Evolutionary conservation across 2,797 vertebrate genomes (phyloP), one percentile per base, ranked within the genome.

Genomic region (Scarus forsteni): DNA sequence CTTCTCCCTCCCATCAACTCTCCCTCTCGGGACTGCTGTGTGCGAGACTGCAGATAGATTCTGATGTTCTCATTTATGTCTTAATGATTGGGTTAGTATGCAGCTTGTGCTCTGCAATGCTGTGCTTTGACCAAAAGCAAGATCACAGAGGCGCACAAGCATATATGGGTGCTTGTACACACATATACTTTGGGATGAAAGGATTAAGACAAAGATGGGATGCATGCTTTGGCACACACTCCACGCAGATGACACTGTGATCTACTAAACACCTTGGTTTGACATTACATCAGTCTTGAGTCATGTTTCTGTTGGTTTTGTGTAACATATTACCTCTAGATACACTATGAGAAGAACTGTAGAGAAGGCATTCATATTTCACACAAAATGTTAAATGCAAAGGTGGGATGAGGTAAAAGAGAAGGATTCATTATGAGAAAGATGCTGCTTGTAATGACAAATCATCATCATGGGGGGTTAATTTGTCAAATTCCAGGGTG

Each of bases 21-120:
- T 77, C 84, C 82, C 84, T 92, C 88, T 75, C 79, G 77, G 85
- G 83, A 84, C 82, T 79, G 73, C 85, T 86, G 75, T 89, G 85
- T 80, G 81, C 56, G 27, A 88, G 88, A 88, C 88, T 89, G 89
- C 87, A 92, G 90, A 91, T 88, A 89, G 89, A 91, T 92, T 92
- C 79, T 88, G 89, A 92, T 91, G 87, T 92, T 89, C 88, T 89
- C 87, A 91, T 92, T 92, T 90, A 91, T 87, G 78, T 93, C 90
- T 92, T 95, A 96, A 96, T 96, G 94, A 96, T 93, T 93, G 92
- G 93, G 94, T 95, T 95, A 94, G 92, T 93, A 94, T 94, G 90
- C 94, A 87, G 81, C 84, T 88, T 91, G 89, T 86, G 88, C 90
- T 93, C 89, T 93, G 86, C 89, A 88, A 91, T 89, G 90, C 86